These are phyloP conservation scores for Cladopsammia gracilis DNA, from an alignment of 64 coral and sea anemone genomes.

Conservation along the genomic window DNA sequence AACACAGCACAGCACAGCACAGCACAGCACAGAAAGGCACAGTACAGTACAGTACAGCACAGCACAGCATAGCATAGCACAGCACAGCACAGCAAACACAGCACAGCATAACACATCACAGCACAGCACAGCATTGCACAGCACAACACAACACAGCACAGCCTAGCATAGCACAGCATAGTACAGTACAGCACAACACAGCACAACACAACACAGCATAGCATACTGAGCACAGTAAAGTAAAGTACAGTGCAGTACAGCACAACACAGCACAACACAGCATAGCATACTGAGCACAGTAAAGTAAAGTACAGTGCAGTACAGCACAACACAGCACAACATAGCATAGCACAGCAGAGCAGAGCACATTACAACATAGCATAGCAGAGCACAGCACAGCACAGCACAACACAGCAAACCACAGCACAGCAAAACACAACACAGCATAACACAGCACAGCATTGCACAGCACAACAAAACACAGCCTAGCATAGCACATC, in stretches of 20 bases:
- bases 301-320: slow-evolving; percentile 26
- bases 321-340: too few relatives aligned
- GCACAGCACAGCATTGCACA: too few relatives aligned
- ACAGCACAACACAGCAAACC: slow-evolving; percentile 7
- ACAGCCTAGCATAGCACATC: neutral
- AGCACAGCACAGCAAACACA: too few relatives aligned
- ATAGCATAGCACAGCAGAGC: too few relatives aligned
- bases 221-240: neutral
- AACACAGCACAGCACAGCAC: too few relatives aligned
- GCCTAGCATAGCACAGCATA: slow-evolving; percentile 22
- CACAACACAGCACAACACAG: slow-evolving; percentile 4
- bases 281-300: slow-evolving; percentile 7
- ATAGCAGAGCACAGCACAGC: too few relatives aligned
- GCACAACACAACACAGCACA: neutral
- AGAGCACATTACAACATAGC: too few relatives aligned
- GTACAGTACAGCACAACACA: neutral
- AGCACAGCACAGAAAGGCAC: too few relatives aligned
- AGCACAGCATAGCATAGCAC: too few relatives aligned
- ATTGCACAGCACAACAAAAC: slow-evolving; percentile 42
- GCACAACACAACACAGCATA: slow-evolving; percentile 24
- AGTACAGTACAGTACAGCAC: too few relatives aligned
- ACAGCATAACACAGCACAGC: slow-evolving; percentile 47
- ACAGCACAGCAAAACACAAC: neutral
- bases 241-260: too few relatives aligned
- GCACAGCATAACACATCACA: too few relatives aligned